Evolutionary conservation across 2,113 vertebrate species (phyloP), one percentile per base, ranked within the genome.

Genomic region (Hipposideros armiger): DNA sequence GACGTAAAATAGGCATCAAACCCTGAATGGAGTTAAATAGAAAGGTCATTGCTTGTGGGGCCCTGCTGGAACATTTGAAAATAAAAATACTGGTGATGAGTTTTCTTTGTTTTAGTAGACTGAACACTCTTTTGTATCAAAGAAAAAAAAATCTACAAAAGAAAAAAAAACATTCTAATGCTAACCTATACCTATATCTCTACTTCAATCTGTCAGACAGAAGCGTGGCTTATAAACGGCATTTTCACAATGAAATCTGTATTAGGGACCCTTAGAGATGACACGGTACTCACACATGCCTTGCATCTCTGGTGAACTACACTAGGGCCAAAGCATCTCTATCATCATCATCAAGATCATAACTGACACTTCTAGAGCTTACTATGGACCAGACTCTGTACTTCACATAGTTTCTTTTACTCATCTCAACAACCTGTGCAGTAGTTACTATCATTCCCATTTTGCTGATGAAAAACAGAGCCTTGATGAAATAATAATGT

Each of bases 1-100:
- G 99, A 99, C 0, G 98, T 99, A 95, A 99, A 99, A 73, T 99
- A 99, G 26, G 98, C 92, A 67, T 99, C 99, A 5, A 99, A 99
- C 3, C 99, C 99, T 99, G 97, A 88, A 88, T 26, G 87, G 84
- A 88, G 89, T 92, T 90, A 86, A 97, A 87, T 3, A 90, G 81
- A 95, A 82, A 96, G 85, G 80, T 98, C 56, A 95, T 36, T 11
- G 2, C 19, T 19, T 52, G 20, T 0, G 4, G 13, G 2, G 0
- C 2, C 47, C 32, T 60, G 0, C 0, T 0, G 28, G 8, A 22
- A 52, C 3, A 0, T 7, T 30, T 4, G 83, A 40, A 96, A 93
- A 69, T 72, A 22, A 92, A 74, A 74, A 95, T 2, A 62, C 5
- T 2, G n/a, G 10, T 26, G 22, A 54, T 70, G 32, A 0, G 11